These are phyloP conservation scores for Cephus nigrinus DNA, from an alignment of 2,888 invertebrate genomes.

Conservation along the genomic window DNA sequence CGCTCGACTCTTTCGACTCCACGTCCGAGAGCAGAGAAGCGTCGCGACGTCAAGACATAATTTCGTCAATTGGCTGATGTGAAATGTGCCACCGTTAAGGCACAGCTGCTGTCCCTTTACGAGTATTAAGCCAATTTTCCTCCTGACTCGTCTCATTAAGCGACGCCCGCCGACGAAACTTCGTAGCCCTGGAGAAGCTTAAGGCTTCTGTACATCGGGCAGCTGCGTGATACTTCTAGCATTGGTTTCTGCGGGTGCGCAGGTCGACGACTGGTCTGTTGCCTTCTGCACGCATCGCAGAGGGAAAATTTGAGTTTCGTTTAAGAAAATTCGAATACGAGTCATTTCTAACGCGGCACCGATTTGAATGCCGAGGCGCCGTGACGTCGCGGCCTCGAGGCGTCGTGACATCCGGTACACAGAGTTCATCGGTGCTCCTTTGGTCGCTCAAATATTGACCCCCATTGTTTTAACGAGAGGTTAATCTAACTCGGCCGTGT, in stretches of 20 bases:
- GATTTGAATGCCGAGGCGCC: neutral
- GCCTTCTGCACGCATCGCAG: neutral
- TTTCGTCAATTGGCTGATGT: slow-evolving; percentile 49
- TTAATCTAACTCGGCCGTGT: slow-evolving; percentile 33
- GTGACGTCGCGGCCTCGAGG: neutral
- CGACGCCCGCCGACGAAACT: neutral
- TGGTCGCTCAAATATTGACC: slow-evolving; percentile 32
- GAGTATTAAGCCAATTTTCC: neutral
- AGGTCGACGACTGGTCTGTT: neutral
- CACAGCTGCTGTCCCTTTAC: slow-evolving; percentile 2
- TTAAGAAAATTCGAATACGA: neutral
- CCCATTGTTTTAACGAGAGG: slow-evolving; percentile 44
- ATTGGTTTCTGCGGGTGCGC: neutral
- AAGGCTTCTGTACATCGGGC: neutral
- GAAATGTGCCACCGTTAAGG: slow-evolving; percentile 33
- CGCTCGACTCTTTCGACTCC: neutral
- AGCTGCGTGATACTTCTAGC: neutral
- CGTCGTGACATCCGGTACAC: slow-evolving; percentile 10
- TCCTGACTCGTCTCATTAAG: neutral
- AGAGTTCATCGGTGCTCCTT: slow-evolving; percentile 25
- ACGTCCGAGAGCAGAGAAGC: neutral
- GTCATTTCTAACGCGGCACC: neutral
- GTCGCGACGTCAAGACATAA: slow-evolving; percentile 19
- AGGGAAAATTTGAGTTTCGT: neutral
- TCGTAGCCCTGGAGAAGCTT: neutral